Evolutionary conservation across 2,797 vertebrate genomes (phyloP).

Genomic region (Decapterus maruadsi): DNA sequence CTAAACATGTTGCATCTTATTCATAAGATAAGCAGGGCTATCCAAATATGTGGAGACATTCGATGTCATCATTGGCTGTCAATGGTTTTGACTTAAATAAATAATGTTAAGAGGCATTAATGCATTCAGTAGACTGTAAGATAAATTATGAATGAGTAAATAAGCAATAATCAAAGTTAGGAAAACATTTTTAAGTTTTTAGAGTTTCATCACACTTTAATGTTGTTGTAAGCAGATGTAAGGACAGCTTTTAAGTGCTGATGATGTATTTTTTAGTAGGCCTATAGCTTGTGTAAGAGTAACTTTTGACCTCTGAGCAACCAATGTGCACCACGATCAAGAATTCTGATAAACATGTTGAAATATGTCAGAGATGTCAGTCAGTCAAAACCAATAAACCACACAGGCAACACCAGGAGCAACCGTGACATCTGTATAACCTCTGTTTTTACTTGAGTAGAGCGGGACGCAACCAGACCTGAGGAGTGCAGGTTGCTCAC

Average conservation of each 20-base stretch:
- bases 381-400: no score
- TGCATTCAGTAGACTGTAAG: not conserved
- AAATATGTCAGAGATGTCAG: no score
- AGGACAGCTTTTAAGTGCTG: not conserved
- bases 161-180: not conserved
- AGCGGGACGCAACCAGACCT: not conserved
- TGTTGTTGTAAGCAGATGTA: not conserved
- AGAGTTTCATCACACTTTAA: not conserved
- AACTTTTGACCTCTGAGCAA: not conserved
- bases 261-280: no score
- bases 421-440: not conserved
- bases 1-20: not conserved
- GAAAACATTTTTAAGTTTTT: not conserved
- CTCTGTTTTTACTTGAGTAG: not conserved
- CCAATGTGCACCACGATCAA: not conserved
- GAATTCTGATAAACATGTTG: not conserved
- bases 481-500: not conserved
- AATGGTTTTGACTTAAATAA: not conserved
- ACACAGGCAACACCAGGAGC: no score
- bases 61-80: not conserved
- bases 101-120: not conserved
- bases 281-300: no score
- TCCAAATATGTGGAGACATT: not conserved
- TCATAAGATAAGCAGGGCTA: not conserved
- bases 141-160: conserved; percentile 4